Conservation (phyloP, 1,140 invertebrate species). For the silkworm (Bombyx mori) region ASM3026992v2 NC_085129.1:13740001-13740500, state of each 20-base stretch:
- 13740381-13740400: slow-evolving; percentile 64
- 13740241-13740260: slow-evolving; percentile 55
- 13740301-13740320: slow-evolving; percentile 52
- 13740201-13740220: slow-evolving; percentile 39
- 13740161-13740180: slow-evolving; percentile 3
- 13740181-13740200: slow-evolving; percentile 27
- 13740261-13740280: slow-evolving; percentile 35
- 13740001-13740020: too few relatives aligned
- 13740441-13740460: slow-evolving; percentile 35
- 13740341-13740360: slow-evolving; percentile 46
- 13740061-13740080: too few relatives aligned
- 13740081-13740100: too few relatives aligned
- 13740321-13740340: slow-evolving; percentile 42
- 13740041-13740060: too few relatives aligned
- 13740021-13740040: too few relatives aligned
- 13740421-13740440: slow-evolving; percentile 48
- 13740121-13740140: not conserved
- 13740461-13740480: slow-evolving; percentile 45
- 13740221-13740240: slow-evolving; percentile 55
- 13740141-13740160: not conserved
- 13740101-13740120: too few relatives aligned
- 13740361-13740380: slow-evolving; percentile 60
- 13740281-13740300: slow-evolving; percentile 44
- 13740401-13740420: slow-evolving; percentile 38
- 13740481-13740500: slow-evolving; percentile 6